Conservation (phyloP, 2,888 invertebrate genomes). For the Physocephala rufipes region DNA sequence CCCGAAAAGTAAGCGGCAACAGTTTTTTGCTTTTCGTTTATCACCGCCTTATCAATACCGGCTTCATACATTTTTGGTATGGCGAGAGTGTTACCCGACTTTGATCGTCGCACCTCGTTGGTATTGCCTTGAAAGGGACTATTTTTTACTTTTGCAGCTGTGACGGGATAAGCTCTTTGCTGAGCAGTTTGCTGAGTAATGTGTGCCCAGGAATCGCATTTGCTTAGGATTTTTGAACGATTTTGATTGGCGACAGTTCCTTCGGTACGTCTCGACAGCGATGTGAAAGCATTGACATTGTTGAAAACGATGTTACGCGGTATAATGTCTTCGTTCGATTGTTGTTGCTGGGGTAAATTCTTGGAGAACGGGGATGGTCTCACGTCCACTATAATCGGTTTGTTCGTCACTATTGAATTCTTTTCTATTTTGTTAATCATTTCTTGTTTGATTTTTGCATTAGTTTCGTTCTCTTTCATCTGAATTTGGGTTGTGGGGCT, state of each 20-base stretch:
- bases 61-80: slow-evolving; percentile 85
- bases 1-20: slow-evolving; percentile 78
- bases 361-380: slow-evolving; percentile 58
- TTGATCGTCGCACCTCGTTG: slow-evolving; percentile 68
- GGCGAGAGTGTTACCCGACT: slow-evolving; percentile 78
- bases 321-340: slow-evolving; percentile 57
- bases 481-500: slow-evolving; percentile 50
- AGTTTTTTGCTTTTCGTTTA: slow-evolving; percentile 75
- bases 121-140: slow-evolving; percentile 50
- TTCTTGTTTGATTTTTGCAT: background rate
- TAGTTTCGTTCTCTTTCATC: slow-evolving; percentile 41
- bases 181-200: slow-evolving; percentile 64
- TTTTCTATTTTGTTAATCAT: slow-evolving; percentile 39
- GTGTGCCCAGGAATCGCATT: slow-evolving; percentile 85
- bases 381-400: slow-evolving; percentile 60
- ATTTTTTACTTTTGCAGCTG: slow-evolving; percentile 49
- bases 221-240: slow-evolving; percentile 66
- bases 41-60: slow-evolving; percentile 74
- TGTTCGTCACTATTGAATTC: slow-evolving; percentile 42
- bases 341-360: slow-evolving; percentile 22
- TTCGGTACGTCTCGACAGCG: slow-evolving; percentile 58
- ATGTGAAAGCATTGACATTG: slow-evolving; percentile 61
- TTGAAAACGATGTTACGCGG: slow-evolving; percentile 63
- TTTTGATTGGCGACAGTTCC: slow-evolving; percentile 38
- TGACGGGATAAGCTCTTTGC: slow-evolving; percentile 22